Evolutionary conservation across 2,888 invertebrate genomes (phyloP), one percentile per base, ranked within the genome.

Genomic region (Drosophila neutralis): DNA sequence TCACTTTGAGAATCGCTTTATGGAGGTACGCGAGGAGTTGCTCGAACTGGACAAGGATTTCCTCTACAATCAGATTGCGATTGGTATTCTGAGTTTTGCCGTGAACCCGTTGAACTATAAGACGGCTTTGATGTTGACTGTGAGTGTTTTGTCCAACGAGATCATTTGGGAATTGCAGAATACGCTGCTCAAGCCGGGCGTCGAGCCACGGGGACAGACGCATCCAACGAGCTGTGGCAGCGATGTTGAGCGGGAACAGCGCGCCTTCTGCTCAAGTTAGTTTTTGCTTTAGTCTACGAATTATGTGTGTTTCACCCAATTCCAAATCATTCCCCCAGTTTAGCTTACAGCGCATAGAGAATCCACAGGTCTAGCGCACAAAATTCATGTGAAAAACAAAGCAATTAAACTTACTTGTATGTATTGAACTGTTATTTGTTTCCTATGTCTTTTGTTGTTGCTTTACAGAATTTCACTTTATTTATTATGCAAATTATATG

Each of bases 131-230:
- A 82, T 86, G 53, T 65, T 93, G 21, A 90, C 92, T 10, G 85
- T 88, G 6, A 90, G 87, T 60, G 90, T 89, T 5, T 56, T 93
- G 38, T 80, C 93, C 35, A 90, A 90, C 31, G 90, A 93, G 76
- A 84, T 92, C n/a, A 87, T 93, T 66, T 89, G 83, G 72, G 82
- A 77, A 2, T 65, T 93, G 48, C 93, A 93, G 64, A 87, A 91
- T 36, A 72, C 80, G 10, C 35, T 92, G 52, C 73, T 93, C 11
- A 91, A 86, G 42, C 91, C 91, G 2, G 85, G 85, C 29, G 35
- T 64, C 4, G 71, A 89, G 54, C 88, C 90, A 4, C 58, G 73
- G 4, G 76, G 69, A 13, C 73, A 67, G 52, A 53, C 66, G 7
- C 88, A 90, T 59, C 89, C 89, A 2, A 60, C 49, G 10, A 84